These are phyloP conservation scores for Chrysodeixis includens DNA, from an alignment of 2,888 invertebrate species.

Conservation along the genomic window DNA sequence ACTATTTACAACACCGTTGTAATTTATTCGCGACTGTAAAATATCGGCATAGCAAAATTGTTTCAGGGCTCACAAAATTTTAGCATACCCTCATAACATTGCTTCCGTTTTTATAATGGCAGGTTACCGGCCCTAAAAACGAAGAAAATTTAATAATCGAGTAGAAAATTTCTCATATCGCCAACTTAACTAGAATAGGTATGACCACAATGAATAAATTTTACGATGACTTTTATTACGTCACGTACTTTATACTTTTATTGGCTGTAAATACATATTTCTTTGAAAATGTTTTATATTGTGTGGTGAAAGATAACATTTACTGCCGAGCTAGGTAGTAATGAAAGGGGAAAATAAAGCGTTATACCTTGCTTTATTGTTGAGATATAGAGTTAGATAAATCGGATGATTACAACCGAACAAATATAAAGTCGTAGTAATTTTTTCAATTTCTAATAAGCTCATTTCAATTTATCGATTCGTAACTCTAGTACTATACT, in stretches of 20 bases:
- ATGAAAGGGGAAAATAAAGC: not conserved
- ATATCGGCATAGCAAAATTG: conserved; percentile 43
- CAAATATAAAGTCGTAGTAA: too few species aligned
- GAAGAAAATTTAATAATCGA: conserved; percentile 60
- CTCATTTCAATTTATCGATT: too few species aligned
- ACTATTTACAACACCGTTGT: conserved; percentile 30
- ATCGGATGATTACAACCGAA: too few species aligned
- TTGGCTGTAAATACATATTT: conserved; percentile 35
- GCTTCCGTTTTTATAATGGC: conserved; percentile 54
- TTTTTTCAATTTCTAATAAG: too few species aligned
- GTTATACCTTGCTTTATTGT: not conserved
- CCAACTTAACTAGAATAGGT: conserved; percentile 39
- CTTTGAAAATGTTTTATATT: conserved; percentile 30
- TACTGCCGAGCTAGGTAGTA: too few species aligned
- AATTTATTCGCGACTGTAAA: conserved; percentile 48
- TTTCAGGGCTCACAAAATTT: conserved; percentile 45
- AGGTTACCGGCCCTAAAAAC: conserved; percentile 45
- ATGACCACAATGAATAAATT: conserved; percentile 51
- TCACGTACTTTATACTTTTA: conserved; percentile 42
- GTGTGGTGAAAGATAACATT: conserved; percentile 4
- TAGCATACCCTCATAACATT: conserved; percentile 47
- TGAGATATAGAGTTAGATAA: not conserved
- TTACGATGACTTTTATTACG: conserved; percentile 48
- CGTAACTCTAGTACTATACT: too few species aligned
- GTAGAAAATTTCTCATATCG: conserved; percentile 39